These are phyloP conservation scores for Trachops cirrhosus DNA, from an alignment of 2,797 vertebrate genomes.

Conservation along the genomic window DNA sequence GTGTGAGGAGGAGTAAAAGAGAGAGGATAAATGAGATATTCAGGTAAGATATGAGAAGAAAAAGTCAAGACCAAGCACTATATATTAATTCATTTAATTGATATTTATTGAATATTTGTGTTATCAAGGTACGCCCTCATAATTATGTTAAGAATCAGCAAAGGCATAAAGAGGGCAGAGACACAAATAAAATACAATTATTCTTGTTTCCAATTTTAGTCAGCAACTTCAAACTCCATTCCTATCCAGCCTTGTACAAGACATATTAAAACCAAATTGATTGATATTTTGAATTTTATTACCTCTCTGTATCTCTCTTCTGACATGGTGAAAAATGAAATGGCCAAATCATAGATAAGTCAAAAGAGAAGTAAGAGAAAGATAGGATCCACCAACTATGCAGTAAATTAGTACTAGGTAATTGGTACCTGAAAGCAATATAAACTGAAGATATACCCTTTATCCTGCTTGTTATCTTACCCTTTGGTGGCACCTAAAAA, in stretches of 20 bases:
- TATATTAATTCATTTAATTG: neutral
- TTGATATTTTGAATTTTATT: slow-evolving; percentile 25
- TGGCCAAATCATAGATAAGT: neutral
- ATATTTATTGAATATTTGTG: neutral
- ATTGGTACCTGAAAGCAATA: neutral
- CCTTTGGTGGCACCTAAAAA: neutral
- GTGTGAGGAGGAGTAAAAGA: neutral
- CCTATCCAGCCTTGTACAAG: neutral
- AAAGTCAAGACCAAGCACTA: neutral
- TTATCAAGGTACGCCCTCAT: neutral
- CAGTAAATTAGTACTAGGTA: neutral
- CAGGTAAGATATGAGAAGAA: neutral
- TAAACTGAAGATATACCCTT: neutral
- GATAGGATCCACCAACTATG: neutral
- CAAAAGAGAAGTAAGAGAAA: neutral
- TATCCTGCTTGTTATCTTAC: neutral
- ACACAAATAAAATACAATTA: neutral
- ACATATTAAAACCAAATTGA: neutral
- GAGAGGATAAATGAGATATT: neutral
- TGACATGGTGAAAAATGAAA: slow-evolving; percentile 32
- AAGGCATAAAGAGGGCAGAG: neutral
- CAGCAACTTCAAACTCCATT: neutral
- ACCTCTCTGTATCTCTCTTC: neutral
- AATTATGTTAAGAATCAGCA: neutral
- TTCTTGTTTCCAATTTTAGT: neutral